phyloP scores from a whole-genome alignment of 1,140 invertebrate genomes.

The Drosophila micromelanica region DNA sequence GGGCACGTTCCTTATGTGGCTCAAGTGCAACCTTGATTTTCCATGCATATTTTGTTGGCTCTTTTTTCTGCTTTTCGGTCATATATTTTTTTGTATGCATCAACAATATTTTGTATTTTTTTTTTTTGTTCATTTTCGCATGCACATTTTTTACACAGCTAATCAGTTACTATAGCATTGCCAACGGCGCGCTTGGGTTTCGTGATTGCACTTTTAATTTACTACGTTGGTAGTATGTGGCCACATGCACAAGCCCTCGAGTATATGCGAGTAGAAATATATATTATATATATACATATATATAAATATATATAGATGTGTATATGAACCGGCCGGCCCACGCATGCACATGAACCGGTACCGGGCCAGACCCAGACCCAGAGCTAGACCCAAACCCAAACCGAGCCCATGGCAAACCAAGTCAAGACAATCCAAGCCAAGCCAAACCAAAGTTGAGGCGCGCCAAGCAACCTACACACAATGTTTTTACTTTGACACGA shows the following conservation, averaged over 20 bases:
- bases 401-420: constrained; percentile 11
- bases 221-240: constrained; percentile 60
- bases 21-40: constrained; percentile 72
- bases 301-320: constrained; percentile 12
- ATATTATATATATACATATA: constrained; percentile 9
- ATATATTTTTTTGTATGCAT: constrained; percentile 54
- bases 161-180: constrained; percentile 73
- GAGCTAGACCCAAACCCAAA: background rate
- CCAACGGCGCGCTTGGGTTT: constrained; percentile 61
- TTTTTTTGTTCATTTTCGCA: constrained; percentile 34
- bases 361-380: constrained; percentile 13
- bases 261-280: constrained; percentile 16
- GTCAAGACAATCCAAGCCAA: background rate
- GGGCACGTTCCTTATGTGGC: constrained; percentile 66
- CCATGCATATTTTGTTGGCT: constrained; percentile 50
- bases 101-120: constrained; percentile 56
- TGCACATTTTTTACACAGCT: constrained; percentile 58
- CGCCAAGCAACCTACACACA: constrained; percentile 48
- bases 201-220: constrained; percentile 76
- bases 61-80: constrained; percentile 33
- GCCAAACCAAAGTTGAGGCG: constrained; percentile 33
- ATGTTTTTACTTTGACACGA: constrained; percentile 56
- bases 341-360: constrained; percentile 59
- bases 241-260: constrained; percentile 22
- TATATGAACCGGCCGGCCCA: constrained; percentile 67